Evolutionary conservation across 2,888 invertebrate species (phyloP), one percentile per base, ranked within the genome.

Genomic region (Linnaemya tessellans): DNA sequence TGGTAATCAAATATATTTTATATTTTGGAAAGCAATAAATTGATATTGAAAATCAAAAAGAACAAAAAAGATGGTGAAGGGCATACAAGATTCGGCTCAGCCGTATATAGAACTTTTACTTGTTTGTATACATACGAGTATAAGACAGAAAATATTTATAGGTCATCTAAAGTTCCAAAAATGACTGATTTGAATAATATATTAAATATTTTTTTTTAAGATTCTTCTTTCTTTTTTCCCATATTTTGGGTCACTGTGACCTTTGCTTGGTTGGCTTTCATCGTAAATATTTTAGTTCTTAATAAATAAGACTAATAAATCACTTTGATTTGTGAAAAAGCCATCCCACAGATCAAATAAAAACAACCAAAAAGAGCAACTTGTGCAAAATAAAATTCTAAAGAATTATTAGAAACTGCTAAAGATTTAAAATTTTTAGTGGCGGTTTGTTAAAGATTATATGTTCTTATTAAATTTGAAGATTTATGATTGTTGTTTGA

Each of bases 191-290:
- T 41, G 7, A 38, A 8, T 22, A n/a, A 58, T 62, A 56, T 62
- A 46, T 18, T 22, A 41, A 8, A 10, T 22, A 43, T 73, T 51
- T 62, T 54, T 49, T 62, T 25, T 22, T 54, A 9, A 54, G 13
- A 11, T 22, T 10, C 43, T 20, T 60, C 3, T 3, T 4, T 49
- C 18, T 18, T 15, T 18, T 15, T 15, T 20, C 68, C 18, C 35
- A 51, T 38, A 74, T 87, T 85, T 67, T 87, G 85, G 87, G 87
- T 87, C 79, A 87, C 65, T 82, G 81, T 82, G 86, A 86, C 81
- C 84, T 85, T 84, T 82, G 67, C 73, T 80, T 38, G 46, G 46
- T 84, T 83, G 43, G 46, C 56, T 67, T 73, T 60, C 62, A 62
- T 79, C 75, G 68, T 81, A 80, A 77, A 71, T 13, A 38, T 64